Evolutionary conservation across 1,140 invertebrate genomes (phyloP), one percentile per base, ranked within the genome.

Genomic region (Teleopsis dalmanni): DNA sequence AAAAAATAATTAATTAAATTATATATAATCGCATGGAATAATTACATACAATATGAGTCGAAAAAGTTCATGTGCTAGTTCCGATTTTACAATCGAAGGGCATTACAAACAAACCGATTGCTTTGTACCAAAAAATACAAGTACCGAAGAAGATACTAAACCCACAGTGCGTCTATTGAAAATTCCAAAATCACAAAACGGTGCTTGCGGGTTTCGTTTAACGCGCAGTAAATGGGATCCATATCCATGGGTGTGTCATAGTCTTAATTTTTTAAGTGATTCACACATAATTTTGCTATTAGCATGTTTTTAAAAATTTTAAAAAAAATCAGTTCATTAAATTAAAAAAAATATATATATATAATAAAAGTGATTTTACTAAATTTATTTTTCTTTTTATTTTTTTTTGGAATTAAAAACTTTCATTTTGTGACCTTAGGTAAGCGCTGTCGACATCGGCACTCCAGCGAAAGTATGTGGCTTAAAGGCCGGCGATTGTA

Each of bases 221-320:
- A 80, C 78, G 2, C 72, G 80, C 48, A 80, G 77, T 18, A 80
- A 82, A 58, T 84, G 81, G 81, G 82, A 84, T 71, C 81, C 82
- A 5, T 84, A 84, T 73, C 82, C 82, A 25, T 83, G 81, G 81
- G 74, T 83, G 19, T 60, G 64, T 45, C 57, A 69, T 7, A 70
- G 72, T 8, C n/a, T n/a, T n/a, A n/a, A n/a, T n/a, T n/a, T n/a
- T n/a, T n/a, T n/a, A n/a, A n/a, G n/a, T n/a, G n/a, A n/a, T n/a
- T n/a, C n/a, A n/a, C n/a, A n/a, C n/a, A n/a, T n/a, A 55, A 72
- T 6, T n/a, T 35, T 2, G 8, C n/a, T 36, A 0, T 14, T 35
- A 16, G 23, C 23, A 14, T 27, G 7, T 31, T 36, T 10, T 47
- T 9, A 58, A 70, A 3, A 70, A 71, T 33, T n/a, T n/a, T n/a